Conservation (phyloP, 2,888 invertebrate species). For the Aethes cnicana region DNA sequence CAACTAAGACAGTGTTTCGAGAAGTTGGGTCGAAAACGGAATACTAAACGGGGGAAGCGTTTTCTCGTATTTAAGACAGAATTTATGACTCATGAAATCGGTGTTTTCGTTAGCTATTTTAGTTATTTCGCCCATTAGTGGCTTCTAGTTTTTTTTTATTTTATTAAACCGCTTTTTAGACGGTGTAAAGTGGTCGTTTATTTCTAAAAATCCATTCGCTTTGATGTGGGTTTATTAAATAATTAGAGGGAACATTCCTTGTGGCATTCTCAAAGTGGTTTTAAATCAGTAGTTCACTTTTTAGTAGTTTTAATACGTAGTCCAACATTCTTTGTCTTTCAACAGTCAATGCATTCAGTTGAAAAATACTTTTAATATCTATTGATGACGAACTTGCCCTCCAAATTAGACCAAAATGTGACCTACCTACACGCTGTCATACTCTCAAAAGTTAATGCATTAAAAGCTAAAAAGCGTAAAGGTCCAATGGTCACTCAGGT, state of each 20-base stretch:
- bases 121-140: constrained; percentile 29
- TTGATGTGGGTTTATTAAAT: constrained; percentile 4
- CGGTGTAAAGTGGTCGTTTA: constrained; percentile 2
- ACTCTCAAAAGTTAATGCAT: no score
- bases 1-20: background rate
- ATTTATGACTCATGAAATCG: constrained; percentile 31
- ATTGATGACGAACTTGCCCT: no score
- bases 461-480: no score
- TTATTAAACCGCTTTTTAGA: constrained; percentile 21
- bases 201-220: background rate
- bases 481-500: no score
- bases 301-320: background rate
- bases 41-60: constrained; percentile 21
- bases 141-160: constrained; percentile 11
- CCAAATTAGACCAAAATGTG: no score
- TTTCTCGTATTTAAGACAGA: constrained; percentile 26
- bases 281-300: background rate
- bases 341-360: no score
- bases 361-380: no score
- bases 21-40: background rate
- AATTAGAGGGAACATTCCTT: background rate
- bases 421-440: no score
- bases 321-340: no score
- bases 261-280: background rate
- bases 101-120: constrained; percentile 28